These are phyloP conservation scores for Entomyzon cyanotis DNA, from an alignment of 2,113 vertebrate genomes.

Conservation along the genomic window DNA sequence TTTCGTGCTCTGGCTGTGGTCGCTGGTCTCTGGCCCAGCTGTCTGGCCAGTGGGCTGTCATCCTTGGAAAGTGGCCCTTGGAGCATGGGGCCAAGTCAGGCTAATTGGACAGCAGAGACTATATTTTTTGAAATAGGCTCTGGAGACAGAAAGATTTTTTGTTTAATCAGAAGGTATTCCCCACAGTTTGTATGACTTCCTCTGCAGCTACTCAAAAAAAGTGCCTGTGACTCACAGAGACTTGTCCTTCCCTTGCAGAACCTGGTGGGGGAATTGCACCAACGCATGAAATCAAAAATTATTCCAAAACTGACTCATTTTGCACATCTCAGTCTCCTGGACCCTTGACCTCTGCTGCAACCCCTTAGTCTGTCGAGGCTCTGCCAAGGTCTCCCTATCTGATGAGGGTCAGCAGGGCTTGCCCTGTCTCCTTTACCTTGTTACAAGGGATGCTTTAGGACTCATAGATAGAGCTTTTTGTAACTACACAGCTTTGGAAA, in stretches of 20 bases:
- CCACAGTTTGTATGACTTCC: neutral
- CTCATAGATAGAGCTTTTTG: neutral
- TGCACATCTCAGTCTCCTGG: neutral
- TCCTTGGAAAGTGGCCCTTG: neutral
- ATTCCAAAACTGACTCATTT: neutral
- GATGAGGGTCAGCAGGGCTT: neutral
- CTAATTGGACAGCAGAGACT: neutral
- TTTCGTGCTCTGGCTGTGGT: conserved; percentile 18
- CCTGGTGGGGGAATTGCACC: neutral
- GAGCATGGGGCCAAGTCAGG: neutral
- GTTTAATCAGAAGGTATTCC: neutral
- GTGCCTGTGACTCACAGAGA: neutral
- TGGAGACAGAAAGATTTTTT: neutral
- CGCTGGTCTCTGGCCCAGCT: neutral
- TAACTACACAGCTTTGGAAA: neutral
- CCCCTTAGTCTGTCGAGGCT: neutral
- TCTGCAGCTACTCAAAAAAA: neutral
- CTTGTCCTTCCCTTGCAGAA: neutral
- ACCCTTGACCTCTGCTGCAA: neutral
- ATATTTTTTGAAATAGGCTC: neutral
- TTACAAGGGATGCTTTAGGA: neutral
- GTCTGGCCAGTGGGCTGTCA: conserved; percentile 20
- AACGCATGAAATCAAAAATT: neutral
- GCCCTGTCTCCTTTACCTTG: neutral
- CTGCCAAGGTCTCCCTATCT: neutral